Evolutionary conservation across 1,140 invertebrate genomes (phyloP).

Genomic region (Berghia stephanieae): DNA sequence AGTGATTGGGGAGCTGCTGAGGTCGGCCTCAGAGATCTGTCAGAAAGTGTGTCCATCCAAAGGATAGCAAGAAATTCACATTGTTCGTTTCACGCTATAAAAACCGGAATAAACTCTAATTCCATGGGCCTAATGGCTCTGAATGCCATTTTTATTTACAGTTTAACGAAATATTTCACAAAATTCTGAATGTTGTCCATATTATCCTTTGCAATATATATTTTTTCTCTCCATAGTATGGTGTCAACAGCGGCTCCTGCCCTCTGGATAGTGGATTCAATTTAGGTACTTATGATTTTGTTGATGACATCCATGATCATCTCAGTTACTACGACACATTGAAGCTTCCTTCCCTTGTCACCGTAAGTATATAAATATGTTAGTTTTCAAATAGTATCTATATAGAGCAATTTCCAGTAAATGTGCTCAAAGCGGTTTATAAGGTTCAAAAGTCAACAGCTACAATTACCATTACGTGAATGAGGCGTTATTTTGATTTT

Average conservation of each 20-base stretch:
- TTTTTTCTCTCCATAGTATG: slow-evolving; percentile 24
- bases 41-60: too few species aligned
- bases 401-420: too few species aligned
- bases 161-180: too few species aligned
- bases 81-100: too few species aligned
- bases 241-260: slow-evolving; percentile 30
- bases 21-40: too few species aligned
- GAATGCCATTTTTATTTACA: too few species aligned
- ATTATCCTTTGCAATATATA: neutral
- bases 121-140: too few species aligned
- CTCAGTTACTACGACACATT: slow-evolving; percentile 25
- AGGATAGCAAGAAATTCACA: too few species aligned
- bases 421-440: neutral
- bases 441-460: slow-evolving; percentile 18
- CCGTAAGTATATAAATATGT: neutral
- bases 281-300: neutral
- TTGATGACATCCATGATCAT: neutral
- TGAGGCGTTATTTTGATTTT: neutral
- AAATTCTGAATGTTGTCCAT: too few species aligned
- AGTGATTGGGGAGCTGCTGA: too few species aligned
- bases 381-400: neutral
- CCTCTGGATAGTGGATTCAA: slow-evolving; percentile 31
- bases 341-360: slow-evolving; percentile 14
- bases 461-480: slow-evolving; percentile 9
- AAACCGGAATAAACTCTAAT: too few species aligned